phyloP scores from a whole-genome alignment of 1,140 invertebrate genomes.

The Melanaphis sacchari region DNA sequence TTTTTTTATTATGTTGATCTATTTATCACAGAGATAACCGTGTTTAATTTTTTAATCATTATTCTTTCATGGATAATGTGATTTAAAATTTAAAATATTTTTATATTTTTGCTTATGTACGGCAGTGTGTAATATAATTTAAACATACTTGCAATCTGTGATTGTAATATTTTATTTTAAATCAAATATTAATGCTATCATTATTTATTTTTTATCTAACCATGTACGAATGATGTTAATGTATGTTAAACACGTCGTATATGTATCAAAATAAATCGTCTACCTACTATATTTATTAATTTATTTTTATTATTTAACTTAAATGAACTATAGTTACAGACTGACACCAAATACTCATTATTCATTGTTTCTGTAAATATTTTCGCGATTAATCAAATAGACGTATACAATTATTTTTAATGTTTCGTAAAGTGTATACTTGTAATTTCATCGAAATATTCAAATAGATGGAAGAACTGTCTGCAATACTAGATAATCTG shows the following conservation, averaged over 20 bases:
- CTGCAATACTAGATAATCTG: conserved; percentile 62
- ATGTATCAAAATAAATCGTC: neutral
- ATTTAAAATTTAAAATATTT: neutral
- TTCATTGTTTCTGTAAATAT: neutral
- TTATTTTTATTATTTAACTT: neutral
- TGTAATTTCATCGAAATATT: neutral
- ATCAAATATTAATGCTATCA: neutral
- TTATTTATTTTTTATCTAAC: conserved; percentile 1
- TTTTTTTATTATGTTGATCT: neutral
- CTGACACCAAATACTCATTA: neutral
- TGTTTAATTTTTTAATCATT: neutral
- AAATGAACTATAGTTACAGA: neutral
- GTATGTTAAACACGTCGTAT: neutral
- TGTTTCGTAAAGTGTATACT: neutral
- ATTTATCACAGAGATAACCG: neutral
- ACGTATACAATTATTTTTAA: neutral
- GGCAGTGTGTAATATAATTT: neutral
- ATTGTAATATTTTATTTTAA: neutral
- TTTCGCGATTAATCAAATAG: neutral
- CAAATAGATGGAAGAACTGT: conserved; percentile 38
- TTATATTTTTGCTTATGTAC: neutral
- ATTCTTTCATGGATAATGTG: neutral
- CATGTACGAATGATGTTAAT: neutral
- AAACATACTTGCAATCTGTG: neutral
- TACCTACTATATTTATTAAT: neutral